phyloP scores from a whole-genome alignment of 2,113 vertebrate species.

The Aspidoscelis tigris region DNA sequence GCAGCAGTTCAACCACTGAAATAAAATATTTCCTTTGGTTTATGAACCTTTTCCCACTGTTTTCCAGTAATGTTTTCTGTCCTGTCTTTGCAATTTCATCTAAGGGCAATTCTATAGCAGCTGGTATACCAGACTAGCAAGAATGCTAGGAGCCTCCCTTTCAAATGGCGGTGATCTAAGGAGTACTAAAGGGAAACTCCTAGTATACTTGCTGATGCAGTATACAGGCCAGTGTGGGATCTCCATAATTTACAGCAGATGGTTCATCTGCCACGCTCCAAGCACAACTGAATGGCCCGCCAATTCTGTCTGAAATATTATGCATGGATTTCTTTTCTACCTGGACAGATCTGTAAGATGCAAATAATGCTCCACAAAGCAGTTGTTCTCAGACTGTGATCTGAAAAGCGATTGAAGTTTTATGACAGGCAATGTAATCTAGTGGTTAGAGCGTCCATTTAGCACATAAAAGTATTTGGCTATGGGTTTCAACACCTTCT shows the following conservation, averaged over 20 bases:
- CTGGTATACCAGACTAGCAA: too few species aligned
- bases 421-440: too few species aligned
- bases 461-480: too few species aligned
- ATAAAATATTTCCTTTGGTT: not conserved
- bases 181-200: too few species aligned
- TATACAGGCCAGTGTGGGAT: too few species aligned
- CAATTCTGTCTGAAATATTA: not conserved
- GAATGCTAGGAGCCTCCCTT: too few species aligned
- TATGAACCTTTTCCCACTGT: not conserved
- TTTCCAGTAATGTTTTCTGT: not conserved
- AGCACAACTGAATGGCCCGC: not conserved
- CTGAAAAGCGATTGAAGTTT: not conserved
- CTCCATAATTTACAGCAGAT: not conserved
- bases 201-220: too few species aligned
- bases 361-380: not conserved
- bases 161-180: too few species aligned
- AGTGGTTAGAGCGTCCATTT: too few species aligned
- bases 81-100: not conserved
- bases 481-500: too few species aligned
- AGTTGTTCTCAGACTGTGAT: not conserved
- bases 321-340: not conserved
- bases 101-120: too few species aligned
- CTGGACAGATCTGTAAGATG: not conserved
- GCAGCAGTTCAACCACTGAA: too few species aligned
- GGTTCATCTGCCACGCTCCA: not conserved